A percentile compares a stretch with the other conserved stretches of the same genome.
Conservation (phyloP, 2,888 invertebrate species). For the Tineola bisselliella region DNA sequence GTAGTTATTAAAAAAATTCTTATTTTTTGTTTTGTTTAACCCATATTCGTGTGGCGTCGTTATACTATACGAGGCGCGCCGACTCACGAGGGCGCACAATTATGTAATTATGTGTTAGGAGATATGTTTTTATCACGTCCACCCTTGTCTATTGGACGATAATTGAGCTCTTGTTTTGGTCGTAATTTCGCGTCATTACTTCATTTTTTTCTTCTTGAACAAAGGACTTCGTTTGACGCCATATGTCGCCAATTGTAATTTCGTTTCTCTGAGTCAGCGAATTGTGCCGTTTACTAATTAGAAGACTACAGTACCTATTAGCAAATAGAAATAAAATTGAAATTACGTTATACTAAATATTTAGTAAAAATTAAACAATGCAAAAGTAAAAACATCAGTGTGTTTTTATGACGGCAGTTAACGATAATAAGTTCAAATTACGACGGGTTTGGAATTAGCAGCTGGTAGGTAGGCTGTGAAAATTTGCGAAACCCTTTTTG, state of each 20-base stretch:
- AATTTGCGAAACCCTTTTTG: constrained; percentile 13
- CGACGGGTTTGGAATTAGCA: neutral
- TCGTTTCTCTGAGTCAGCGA: too few relatives aligned
- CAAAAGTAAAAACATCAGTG: neutral
- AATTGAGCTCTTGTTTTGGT: constrained; percentile 61
- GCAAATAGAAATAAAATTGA: too few relatives aligned
- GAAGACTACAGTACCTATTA: too few relatives aligned
- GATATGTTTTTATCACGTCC: constrained; percentile 68
- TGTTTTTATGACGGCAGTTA: neutral
- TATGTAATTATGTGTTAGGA: constrained; percentile 67
- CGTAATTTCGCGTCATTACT: constrained; percentile 47
- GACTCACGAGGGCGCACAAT: constrained; percentile 49
- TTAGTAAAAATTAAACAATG: too few relatives aligned
- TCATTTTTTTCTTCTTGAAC: constrained; percentile 21
- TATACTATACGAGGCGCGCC: constrained; percentile 50
- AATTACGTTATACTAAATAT: too few relatives aligned
- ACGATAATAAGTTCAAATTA: neutral
- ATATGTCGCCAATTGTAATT: constrained; percentile 23
- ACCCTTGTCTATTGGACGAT: constrained; percentile 63
- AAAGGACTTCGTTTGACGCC: constrained; percentile 24
- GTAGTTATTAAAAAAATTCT: constrained; percentile 14
- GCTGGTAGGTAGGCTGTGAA: constrained; percentile 8
- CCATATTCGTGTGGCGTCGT: constrained; percentile 62
- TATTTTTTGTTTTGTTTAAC: constrained; percentile 45
- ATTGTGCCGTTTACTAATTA: neutral